A percentile compares a stretch with the other conserved stretches of the same genome.
phyloP scores from a whole-genome alignment of 2,888 invertebrate species.

The Autographa gamma region DNA sequence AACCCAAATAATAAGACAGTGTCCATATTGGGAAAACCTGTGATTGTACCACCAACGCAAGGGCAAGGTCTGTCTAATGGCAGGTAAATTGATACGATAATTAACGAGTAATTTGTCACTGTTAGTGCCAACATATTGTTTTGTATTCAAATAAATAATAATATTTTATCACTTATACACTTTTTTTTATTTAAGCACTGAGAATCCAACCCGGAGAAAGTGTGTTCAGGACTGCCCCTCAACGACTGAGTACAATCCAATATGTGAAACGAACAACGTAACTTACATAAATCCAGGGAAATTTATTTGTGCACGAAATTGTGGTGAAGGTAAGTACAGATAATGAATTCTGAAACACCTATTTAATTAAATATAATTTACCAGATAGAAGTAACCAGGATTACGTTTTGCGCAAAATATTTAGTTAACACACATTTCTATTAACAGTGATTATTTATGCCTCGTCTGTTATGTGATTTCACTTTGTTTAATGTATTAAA shows the following conservation, averaged over 20 bases:
- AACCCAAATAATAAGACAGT: conserved; percentile 37
- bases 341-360: not conserved
- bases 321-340: conserved; percentile 67
- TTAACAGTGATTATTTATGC: too few species aligned
- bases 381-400: too few species aligned
- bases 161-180: not conserved
- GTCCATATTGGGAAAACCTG: conserved; percentile 63
- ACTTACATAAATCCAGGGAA: conserved; percentile 72
- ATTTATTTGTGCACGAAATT: conserved; percentile 69
- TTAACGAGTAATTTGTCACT: conserved; percentile 34
- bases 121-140: conserved; percentile 10
- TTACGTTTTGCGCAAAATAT: too few species aligned
- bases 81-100: conserved; percentile 58
- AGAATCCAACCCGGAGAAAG: conserved; percentile 22
- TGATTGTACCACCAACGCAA: conserved; percentile 50
- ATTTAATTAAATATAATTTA: too few species aligned
- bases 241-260: conserved; percentile 65
- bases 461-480: not conserved
- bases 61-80: conserved; percentile 52
- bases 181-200: conserved; percentile 26
- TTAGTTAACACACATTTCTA: too few species aligned
- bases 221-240: conserved; percentile 64
- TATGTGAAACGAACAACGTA: conserved; percentile 69
- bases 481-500: not conserved
- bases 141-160: conserved; percentile 1